These are phyloP conservation scores for Xestia ashworthii DNA, from an alignment of 2,888 invertebrate species.

Conservation along the genomic window DNA sequence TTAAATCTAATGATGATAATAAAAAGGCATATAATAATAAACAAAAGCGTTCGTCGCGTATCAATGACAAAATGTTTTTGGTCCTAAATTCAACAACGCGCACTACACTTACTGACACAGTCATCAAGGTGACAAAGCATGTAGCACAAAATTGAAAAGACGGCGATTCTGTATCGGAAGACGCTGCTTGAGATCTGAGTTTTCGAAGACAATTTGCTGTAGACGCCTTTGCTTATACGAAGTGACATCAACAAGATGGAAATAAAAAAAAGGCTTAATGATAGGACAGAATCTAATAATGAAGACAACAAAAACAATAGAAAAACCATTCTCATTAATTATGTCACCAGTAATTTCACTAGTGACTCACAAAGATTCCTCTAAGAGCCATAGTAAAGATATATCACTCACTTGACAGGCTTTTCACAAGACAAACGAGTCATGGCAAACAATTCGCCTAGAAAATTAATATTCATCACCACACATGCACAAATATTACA, in stretches of 20 bases:
- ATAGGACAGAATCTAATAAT: neutral
- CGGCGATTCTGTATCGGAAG: neutral
- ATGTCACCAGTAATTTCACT: slow-evolving; percentile 32
- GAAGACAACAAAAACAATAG: slow-evolving; percentile 11
- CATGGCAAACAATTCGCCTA: slow-evolving; percentile 49
- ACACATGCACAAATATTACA: slow-evolving; percentile 62
- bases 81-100: neutral
- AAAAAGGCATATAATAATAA: neutral
- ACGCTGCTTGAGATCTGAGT: neutral
- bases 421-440: slow-evolving; percentile 48
- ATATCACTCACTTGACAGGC: slow-evolving; percentile 46
- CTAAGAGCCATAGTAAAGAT: slow-evolving; percentile 39
- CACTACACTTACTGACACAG: neutral
- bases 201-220: neutral
- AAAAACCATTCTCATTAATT: slow-evolving; percentile 33
- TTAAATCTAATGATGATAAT: slow-evolving; percentile 21
- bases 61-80: neutral
- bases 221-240: neutral
- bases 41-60: neutral
- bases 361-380: slow-evolving; percentile 21
- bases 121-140: neutral
- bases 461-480: slow-evolving; percentile 64
- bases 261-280: neutral
- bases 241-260: neutral
- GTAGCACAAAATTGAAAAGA: neutral